Evolutionary conservation across 2,888 invertebrate species (phyloP), one percentile per base, ranked within the genome.

Genomic region (Polyploca ridens): DNA sequence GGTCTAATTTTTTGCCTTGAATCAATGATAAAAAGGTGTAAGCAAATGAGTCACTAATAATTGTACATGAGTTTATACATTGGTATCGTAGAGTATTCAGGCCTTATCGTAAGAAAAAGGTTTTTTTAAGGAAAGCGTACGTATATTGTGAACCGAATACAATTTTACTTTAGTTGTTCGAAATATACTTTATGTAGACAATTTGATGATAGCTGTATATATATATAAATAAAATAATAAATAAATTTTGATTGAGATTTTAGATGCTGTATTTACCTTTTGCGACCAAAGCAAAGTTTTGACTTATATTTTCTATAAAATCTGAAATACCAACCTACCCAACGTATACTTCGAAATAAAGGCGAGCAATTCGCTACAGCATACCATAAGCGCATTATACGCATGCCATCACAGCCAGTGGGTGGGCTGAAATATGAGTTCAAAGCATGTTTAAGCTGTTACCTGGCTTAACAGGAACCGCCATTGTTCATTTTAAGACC

Each of bases 391-490:
- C 49, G 49, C 7, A 49, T 49, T 54, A 19, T 54, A 19, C 54
- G 54, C 54, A 54, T 54, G 54, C 54, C 54, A 19, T 54, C 19
- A 54, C 54, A 8, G 19, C 54, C 19, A 54, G 16, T 54, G 54
- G 16, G 54, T 54, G 54, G 54, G 54, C 54, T 54, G 54, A 19
- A 54, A 54, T 19, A 54, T 8, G 54, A 54, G 54, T 54, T 54
- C 54, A 19, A 54, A 54, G 54, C 54, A 54, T 54, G 16, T n/a
- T 19, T 46, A 19, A 54, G 54, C 54, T 54, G 54, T 54, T 19
- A 54, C 54, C 3, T 54, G 54, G 16, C 10, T 54, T 54, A 54
- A 54, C 54, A 54, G 16, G 54, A 54, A n/a, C 54, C 16, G 4
- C 54, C 54, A 19, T 54, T 54, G 54, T 54, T 54, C 54, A 19